A percentile compares a stretch with the other conserved stretches of the same genome.
phyloP scores from a whole-genome alignment of 64 coral and sea anemone species.

The Trachythela sp. region DNA sequence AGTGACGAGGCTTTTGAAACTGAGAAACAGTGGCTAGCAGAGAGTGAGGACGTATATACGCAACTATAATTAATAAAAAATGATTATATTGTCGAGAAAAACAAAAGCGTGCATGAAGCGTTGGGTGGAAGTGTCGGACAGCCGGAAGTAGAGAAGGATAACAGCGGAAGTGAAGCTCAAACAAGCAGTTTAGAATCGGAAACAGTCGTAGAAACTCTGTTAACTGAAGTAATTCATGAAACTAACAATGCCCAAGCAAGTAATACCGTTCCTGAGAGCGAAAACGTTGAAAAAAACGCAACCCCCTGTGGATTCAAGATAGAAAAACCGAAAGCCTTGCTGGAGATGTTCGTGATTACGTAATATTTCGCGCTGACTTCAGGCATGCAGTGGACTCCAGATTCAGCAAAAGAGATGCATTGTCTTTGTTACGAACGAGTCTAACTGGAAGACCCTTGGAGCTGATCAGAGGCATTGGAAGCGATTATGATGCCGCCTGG shows the following conservation, averaged over 20 bases:
- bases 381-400: not conserved
- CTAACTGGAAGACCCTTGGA: not conserved
- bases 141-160: not conserved
- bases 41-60: not conserved
- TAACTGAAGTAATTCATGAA: not conserved
- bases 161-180: not conserved
- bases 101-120: not conserved
- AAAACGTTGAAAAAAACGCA: too few relatives aligned
- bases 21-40: not conserved
- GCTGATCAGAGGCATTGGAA: not conserved
- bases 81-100: not conserved
- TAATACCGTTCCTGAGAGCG: not conserved
- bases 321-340: not conserved
- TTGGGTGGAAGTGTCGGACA: not conserved
- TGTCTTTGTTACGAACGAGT: not conserved
- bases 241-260: not conserved
- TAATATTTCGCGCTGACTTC: not conserved
- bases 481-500: not conserved
- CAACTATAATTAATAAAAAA: not conserved
- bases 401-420: not conserved
- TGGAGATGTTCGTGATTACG: not conserved
- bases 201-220: not conserved
- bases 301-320: not conserved
- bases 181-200: not conserved
- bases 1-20: not conserved